A percentile compares a stretch with the other conserved stretches of the same genome.
These are phyloP conservation scores for Cebus imitator DNA, from an alignment of 2,113 vertebrate genomes.

Conservation along the genomic window DNA sequence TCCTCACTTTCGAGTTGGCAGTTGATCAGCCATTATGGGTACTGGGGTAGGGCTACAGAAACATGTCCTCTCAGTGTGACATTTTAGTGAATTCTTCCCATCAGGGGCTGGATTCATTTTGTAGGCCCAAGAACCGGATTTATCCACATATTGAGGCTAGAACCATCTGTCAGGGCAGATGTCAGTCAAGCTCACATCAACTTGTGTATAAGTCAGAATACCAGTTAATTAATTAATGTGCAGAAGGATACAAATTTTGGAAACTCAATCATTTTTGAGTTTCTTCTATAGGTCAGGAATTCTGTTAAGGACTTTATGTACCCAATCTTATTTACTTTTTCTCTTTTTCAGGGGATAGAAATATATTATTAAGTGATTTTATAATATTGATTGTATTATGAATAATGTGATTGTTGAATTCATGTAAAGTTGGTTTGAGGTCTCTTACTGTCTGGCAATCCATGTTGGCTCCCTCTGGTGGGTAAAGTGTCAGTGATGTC, in stretches of 20 bases:
- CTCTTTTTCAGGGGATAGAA: neutral
- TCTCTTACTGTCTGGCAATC: neutral
- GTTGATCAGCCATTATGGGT: neutral
- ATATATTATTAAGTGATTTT: neutral
- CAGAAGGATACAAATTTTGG: neutral
- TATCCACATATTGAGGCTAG: neutral
- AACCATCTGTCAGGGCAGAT: neutral
- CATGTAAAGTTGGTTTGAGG: neutral
- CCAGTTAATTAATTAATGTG: neutral
- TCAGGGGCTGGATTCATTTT: neutral
- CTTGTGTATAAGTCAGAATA: neutral
- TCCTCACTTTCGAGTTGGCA: neutral
- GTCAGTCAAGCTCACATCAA: neutral
- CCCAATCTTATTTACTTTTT: neutral
- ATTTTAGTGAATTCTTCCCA: neutral
- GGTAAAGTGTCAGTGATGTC: neutral
- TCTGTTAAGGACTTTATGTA: neutral
- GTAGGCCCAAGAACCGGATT: neutral
- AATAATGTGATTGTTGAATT: neutral
- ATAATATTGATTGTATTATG: neutral
- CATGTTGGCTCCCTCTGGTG: slow-evolving; percentile 46
- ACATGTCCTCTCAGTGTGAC: neutral
- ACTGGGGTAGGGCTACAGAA: neutral
- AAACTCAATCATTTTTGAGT: neutral
- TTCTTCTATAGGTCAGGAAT: neutral